Conservation (phyloP, 2,888 invertebrate species). For the Spialia ferax region DNA sequence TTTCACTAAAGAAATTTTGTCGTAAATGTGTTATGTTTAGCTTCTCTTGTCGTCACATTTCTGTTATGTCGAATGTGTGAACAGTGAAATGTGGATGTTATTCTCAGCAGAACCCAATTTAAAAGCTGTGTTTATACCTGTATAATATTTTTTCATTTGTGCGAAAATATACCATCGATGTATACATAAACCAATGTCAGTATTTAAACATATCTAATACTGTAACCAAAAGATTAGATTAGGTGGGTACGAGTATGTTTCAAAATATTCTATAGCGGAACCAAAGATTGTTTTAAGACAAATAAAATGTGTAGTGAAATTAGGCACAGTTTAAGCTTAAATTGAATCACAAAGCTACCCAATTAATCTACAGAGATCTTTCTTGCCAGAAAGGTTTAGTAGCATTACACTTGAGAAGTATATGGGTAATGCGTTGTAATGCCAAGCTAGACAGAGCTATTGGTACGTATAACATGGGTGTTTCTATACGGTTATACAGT, state of each 20-base stretch:
- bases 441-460: conserved; percentile 11
- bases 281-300: too few relatives aligned
- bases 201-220: too few relatives aligned
- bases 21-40: conserved; percentile 8
- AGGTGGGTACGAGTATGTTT: too few relatives aligned
- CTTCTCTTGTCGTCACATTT: conserved; percentile 11
- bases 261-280: too few relatives aligned
- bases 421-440: not conserved
- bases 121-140: not conserved
- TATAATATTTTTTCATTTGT: not conserved
- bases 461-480: conserved; percentile 38
- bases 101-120: conserved; percentile 2
- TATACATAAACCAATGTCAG: too few relatives aligned
- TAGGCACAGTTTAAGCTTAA: not conserved
- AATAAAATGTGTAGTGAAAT: not conserved
- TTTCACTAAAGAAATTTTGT: conserved; percentile 3
- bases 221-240: too few relatives aligned
- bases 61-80: conserved; percentile 23
- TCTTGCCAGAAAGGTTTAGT: not conserved
- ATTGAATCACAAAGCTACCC: not conserved
- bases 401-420: conserved; percentile 17
- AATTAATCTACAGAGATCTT: not conserved
- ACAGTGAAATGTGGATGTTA: conserved; percentile 1
- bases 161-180: too few relatives aligned
- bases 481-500: conserved; percentile 46